Evolutionary conservation across 2,113 vertebrate genomes (phyloP).

Genomic region (Cololabis saira): DNA sequence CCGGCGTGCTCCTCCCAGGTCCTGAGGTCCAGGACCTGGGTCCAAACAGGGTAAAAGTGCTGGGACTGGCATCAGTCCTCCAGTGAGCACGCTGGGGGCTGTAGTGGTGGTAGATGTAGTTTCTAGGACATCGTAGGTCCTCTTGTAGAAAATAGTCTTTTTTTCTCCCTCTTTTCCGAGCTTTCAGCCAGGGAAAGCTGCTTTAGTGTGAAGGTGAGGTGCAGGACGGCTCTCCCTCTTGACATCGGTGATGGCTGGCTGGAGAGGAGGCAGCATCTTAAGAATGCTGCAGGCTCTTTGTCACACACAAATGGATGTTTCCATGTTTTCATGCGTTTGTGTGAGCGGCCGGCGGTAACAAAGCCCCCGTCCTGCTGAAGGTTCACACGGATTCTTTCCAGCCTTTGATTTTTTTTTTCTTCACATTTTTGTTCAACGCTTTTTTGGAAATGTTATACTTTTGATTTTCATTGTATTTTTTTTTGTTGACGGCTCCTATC

Average conservation of each 20-base stretch:
- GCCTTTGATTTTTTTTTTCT: constrained; percentile 69
- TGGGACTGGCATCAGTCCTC: constrained; percentile 82
- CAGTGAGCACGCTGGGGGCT: constrained; percentile 88
- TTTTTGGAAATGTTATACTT: constrained; percentile 62
- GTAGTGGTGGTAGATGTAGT: constrained; percentile 79
- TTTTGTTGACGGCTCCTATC: constrained; percentile 44
- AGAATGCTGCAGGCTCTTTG: background rate
- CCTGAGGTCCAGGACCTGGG: constrained; percentile 84
- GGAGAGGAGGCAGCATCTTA: background rate
- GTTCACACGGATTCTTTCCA: constrained; percentile 70
- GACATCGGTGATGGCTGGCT: constrained; percentile 16
- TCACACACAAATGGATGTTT: too few relatives aligned
- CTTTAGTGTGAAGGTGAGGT: constrained; percentile 82
- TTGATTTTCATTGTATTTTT: constrained; percentile 9
- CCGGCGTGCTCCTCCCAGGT: constrained; percentile 85
- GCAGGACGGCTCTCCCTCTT: constrained; percentile 15
- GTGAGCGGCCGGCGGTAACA: constrained; percentile 36
- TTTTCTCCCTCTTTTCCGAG: constrained; percentile 44
- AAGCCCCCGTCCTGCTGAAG: constrained; percentile 30
- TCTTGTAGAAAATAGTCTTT: constrained; percentile 84
- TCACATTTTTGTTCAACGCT: constrained; percentile 80
- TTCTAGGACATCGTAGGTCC: constrained; percentile 85
- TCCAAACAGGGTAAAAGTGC: constrained; percentile 98
- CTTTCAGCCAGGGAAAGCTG: constrained; percentile 45
- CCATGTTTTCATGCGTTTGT: constrained; percentile 15